Evolutionary conservation across 2,888 invertebrate species (phyloP), one percentile per base, ranked within the genome.

Genomic region (Plebejus melissa): DNA sequence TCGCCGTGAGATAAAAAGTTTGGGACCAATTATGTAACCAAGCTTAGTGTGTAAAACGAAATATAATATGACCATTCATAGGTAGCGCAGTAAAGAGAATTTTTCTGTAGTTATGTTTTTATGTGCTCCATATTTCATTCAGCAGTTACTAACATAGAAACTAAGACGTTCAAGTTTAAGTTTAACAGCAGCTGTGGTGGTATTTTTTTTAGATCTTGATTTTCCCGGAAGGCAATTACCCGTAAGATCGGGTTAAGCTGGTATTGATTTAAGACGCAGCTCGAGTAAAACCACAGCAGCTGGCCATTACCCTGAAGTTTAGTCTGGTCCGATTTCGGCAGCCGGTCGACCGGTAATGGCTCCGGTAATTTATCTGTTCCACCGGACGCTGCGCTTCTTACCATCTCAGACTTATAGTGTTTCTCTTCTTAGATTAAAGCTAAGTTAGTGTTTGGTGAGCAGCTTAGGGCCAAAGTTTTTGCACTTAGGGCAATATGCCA

Each of bases 181-280:
- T 50, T 50, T 13, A 50, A 50, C 50, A 9, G 6, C 36, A 38
- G 46, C 46, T 46, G 2, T 50, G 13, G 50, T 50, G 50, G 13
- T 50, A 54, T 16, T 13, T 13, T 54, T 16, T 54, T 16, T 54
- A 3, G 11, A 16, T 16, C 54, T 54, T 13, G 1, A 11, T 50
- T 16, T 54, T 16, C 4, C 0, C 13, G 50, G 13, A 50, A 50
- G 50, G 50, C 28, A 9, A 22, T 28, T 22, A 9, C 28, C 22
- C 4, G 58, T 28, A 11, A 28, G 28, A 9, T 28, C 60, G 28
- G 28, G 60, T 28, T 9, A 60, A 60, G 28, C 60, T 11, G 60
- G 60, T 60, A 28, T 60, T 60, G 28, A 60, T 60, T 60, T 28
- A 60, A 60, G 60, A 22, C 60, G 28, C 22, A 60, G 60, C 60